Conservation (phyloP, 2,888 invertebrate species). For the Macrophya annulata region DNA sequence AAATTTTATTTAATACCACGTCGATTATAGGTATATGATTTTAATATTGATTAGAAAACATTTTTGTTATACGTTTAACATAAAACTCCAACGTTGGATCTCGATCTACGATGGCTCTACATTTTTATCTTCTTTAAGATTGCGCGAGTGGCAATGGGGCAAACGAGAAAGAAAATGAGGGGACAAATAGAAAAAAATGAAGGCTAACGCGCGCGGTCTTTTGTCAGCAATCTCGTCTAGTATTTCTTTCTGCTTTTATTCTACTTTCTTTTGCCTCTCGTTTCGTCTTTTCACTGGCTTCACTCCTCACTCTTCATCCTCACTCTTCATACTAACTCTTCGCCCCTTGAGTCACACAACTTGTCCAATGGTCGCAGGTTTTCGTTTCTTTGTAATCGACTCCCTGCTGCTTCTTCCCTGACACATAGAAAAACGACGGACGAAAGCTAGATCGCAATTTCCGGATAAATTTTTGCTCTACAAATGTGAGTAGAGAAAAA, state of each 20-base stretch:
- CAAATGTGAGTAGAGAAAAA: not conserved
- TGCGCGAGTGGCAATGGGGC: conserved; percentile 21
- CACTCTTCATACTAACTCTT: not conserved
- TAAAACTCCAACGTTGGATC: not conserved
- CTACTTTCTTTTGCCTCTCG: conserved; percentile 38
- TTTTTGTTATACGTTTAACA: not conserved
- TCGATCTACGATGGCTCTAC: not conserved
- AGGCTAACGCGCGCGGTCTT: conserved; percentile 45
- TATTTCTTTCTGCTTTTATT: conserved; percentile 44
- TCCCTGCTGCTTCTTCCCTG: conserved; percentile 9
- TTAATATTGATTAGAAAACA: conserved; percentile 30
- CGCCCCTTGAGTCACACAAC: not conserved
- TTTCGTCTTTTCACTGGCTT: conserved; percentile 30
- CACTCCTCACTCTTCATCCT: conserved; percentile 9
- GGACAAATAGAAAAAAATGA: conserved; percentile 45
- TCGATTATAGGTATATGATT: not conserved
- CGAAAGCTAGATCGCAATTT: conserved; percentile 8
- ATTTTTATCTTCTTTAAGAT: conserved; percentile 29
- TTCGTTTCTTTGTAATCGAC: conserved; percentile 48
- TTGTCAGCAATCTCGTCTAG: conserved; percentile 53
- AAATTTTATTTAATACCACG: not conserved
- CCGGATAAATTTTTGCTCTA: conserved; percentile 19
- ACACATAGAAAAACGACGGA: conserved; percentile 21
- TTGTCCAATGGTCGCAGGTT: conserved; percentile 28
- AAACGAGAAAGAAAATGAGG: conserved; percentile 51